These are phyloP conservation scores for Otolemur crassicaudatus DNA, from an alignment of 2,797 vertebrate species.

Conservation along the genomic window DNA sequence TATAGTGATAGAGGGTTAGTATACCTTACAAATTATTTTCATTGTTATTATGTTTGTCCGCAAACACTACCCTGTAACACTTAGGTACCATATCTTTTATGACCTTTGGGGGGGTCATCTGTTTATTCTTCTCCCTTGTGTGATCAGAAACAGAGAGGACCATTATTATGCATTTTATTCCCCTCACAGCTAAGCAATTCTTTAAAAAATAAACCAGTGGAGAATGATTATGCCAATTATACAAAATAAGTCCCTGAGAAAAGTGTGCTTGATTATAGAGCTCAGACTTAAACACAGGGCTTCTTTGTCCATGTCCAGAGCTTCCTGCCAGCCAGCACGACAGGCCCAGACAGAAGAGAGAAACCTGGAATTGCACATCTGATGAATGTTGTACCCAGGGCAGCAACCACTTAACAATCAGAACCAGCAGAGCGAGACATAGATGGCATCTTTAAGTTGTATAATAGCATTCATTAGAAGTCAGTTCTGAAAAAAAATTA, in stretches of 20 bases:
- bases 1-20: not conserved
- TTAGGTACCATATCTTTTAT: not conserved
- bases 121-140: not conserved
- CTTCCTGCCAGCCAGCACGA: not conserved
- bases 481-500: slow-evolving; percentile 36
- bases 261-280: slow-evolving; percentile 39
- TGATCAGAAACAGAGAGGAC: slow-evolving; percentile 15
- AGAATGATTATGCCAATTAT: slow-evolving; percentile 8
- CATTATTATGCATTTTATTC: not conserved
- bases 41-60: not conserved
- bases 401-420: not conserved
- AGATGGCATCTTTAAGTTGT: not conserved
- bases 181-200: not conserved
- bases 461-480: not conserved
- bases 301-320: not conserved
- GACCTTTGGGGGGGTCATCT: not conserved
- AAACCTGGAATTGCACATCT: not conserved
- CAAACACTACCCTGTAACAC: not conserved
- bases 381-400: not conserved
- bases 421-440: not conserved
- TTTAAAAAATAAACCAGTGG: slow-evolving; percentile 62
- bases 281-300: not conserved
- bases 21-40: not conserved
- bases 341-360: not conserved
- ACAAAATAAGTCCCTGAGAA: slow-evolving; percentile 30